Conservation (phyloP, 2,888 invertebrate species). For the Dastarcus helophoroides region DNA sequence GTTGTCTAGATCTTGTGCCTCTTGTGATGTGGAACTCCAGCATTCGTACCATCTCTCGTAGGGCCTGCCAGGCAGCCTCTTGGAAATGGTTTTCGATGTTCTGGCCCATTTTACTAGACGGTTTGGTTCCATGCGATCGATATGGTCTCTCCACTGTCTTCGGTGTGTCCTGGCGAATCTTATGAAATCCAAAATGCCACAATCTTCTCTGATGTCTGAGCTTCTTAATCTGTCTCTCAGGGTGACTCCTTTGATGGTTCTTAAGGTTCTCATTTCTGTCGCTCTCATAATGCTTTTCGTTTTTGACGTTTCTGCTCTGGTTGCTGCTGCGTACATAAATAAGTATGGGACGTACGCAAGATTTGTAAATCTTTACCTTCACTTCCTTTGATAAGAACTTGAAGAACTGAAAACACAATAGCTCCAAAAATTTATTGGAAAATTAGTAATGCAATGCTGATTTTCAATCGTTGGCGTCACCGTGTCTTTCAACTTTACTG, state of each 20-base stretch:
- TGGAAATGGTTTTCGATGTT: constrained; percentile 1
- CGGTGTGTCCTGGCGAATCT: neutral
- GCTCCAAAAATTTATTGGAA: no score
- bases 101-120: constrained; percentile 3
- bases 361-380: neutral
- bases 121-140: neutral
- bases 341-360: neutral
- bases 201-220: constrained; percentile 7
- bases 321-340: constrained; percentile 1
- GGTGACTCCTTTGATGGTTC: constrained; percentile 32
- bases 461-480: no score
- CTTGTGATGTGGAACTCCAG: constrained; percentile 5
- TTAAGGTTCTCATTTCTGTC: no score
- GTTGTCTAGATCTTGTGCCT: no score
- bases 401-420: no score
- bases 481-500: no score
- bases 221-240: constrained; percentile 8
- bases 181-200: constrained; percentile 3
- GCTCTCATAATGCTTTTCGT: constrained; percentile 23
- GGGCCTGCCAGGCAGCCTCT: constrained; percentile 2
- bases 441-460: no score
- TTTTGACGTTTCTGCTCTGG: neutral
- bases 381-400: neutral
- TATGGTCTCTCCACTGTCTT: neutral
- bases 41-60: constrained; percentile 4